These are phyloP conservation scores for Oreortyx pictus DNA, from an alignment of 2,797 vertebrate species.

Conservation along the genomic window DNA sequence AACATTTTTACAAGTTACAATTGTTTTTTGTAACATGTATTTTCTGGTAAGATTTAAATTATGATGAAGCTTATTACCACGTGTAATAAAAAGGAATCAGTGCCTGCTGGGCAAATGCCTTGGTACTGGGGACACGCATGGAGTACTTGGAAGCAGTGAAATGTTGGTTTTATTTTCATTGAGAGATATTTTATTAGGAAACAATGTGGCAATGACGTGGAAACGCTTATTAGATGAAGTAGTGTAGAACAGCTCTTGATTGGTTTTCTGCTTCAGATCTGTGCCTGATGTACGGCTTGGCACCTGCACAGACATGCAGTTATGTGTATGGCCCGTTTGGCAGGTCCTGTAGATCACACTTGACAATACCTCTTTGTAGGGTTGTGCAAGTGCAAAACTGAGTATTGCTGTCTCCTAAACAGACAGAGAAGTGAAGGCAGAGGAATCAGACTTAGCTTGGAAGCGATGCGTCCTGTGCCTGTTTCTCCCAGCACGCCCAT, in stretches of 20 bases:
- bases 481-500: not conserved
- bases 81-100: not conserved
- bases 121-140: not conserved
- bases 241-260: conserved; percentile 3
- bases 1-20: not conserved
- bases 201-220: not conserved
- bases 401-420: not conserved
- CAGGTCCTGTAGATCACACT: not conserved
- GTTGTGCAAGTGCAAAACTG: not conserved
- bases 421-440: not conserved
- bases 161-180: not conserved
- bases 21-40: not conserved
- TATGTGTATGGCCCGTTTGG: not conserved
- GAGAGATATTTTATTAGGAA: not conserved
- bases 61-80: not conserved
- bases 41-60: not conserved
- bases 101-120: not conserved
- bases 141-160: not conserved
- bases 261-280: not conserved
- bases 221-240: not conserved
- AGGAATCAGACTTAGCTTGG: not conserved
- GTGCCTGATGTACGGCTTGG: not conserved
- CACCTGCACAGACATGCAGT: not conserved
- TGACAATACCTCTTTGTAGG: not conserved
- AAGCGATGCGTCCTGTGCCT: rapidly evolving